Percentiles rank a stretch among this genome's conserved stretches.
phyloP scores from a whole-genome alignment of 1,140 invertebrate species.

The Phthorimaea operculella region DNA sequence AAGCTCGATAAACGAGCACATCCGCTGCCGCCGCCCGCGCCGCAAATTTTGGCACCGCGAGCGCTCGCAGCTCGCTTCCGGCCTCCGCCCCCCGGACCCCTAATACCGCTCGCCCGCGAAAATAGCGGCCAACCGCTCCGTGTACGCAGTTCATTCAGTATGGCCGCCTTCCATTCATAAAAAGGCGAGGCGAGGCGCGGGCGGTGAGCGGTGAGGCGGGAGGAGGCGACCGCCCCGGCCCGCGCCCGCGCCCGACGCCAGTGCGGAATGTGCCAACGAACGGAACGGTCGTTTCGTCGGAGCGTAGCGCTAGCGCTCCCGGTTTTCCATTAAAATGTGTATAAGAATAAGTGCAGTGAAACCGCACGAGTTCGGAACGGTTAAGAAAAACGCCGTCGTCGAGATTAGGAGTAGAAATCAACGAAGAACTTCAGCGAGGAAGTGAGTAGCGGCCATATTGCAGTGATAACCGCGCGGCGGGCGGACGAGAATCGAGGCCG shows the following conservation, averaged over 20 bases:
- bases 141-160: conserved; percentile 75
- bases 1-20: conserved; percentile 72
- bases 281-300: conserved; percentile 72
- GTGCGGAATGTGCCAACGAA: conserved; percentile 70
- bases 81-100: conserved; percentile 49
- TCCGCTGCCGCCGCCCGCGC: conserved; percentile 62
- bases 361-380: conserved; percentile 67
- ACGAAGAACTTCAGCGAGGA: conserved; percentile 67
- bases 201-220: conserved; percentile 44
- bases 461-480: conserved; percentile 67
- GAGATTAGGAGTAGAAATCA: conserved; percentile 66
- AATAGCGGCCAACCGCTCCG: conserved; percentile 64
- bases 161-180: conserved; percentile 83
- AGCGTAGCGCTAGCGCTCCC: conserved; percentile 67
- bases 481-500: conserved; percentile 67
- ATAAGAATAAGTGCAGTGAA: conserved; percentile 69
- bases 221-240: conserved; percentile 65
- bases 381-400: conserved; percentile 61
- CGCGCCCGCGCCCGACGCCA: conserved; percentile 60
- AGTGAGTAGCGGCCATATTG: conserved; percentile 68
- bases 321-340: conserved; percentile 67
- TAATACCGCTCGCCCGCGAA: conserved; percentile 55
- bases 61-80: conserved; percentile 61
- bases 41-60: conserved; percentile 65
- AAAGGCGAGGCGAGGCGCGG: conserved; percentile 70